Percentiles rank a stretch among this genome's conserved stretches.
Conservation (phyloP, 2,113 vertebrate species). For the Physeter macrocephalus region DNA sequence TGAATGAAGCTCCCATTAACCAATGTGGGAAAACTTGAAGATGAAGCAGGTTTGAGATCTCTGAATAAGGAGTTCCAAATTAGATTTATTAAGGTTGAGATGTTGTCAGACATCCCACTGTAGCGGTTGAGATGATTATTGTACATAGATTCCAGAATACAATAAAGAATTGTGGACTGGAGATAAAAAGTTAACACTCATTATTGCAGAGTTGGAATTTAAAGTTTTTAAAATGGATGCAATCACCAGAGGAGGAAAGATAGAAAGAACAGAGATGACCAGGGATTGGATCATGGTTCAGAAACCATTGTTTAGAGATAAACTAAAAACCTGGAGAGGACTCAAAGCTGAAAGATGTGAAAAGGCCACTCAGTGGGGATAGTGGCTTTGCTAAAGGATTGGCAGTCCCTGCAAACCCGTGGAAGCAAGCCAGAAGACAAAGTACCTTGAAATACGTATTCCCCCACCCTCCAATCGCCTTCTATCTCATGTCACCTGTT, state of each 20-base stretch:
- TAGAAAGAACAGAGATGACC: neutral
- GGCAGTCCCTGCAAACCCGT: neutral
- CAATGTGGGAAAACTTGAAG: neutral
- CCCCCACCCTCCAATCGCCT: rapidly evolving
- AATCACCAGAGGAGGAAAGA: neutral
- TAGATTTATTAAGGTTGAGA: neutral
- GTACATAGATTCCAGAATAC: neutral
- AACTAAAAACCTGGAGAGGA: neutral
- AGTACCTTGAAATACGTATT: neutral
- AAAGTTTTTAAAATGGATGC: neutral
- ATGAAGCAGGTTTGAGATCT: neutral
- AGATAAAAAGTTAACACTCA: neutral
- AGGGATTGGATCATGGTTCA: neutral
- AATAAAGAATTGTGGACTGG: neutral
- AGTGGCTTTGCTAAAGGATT: neutral
- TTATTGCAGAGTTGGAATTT: neutral
- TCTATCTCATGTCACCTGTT: neutral
- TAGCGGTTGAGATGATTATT: neutral
- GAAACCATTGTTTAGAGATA: neutral
- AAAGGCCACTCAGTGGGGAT: neutral
- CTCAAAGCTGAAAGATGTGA: neutral
- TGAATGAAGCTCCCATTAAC: neutral
- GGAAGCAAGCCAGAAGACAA: neutral
- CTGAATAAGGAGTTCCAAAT: neutral
- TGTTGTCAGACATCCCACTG: neutral